Evolutionary conservation across 2,113 vertebrate species (phyloP).

Genomic region (Microcebus lehilahytsara): DNA sequence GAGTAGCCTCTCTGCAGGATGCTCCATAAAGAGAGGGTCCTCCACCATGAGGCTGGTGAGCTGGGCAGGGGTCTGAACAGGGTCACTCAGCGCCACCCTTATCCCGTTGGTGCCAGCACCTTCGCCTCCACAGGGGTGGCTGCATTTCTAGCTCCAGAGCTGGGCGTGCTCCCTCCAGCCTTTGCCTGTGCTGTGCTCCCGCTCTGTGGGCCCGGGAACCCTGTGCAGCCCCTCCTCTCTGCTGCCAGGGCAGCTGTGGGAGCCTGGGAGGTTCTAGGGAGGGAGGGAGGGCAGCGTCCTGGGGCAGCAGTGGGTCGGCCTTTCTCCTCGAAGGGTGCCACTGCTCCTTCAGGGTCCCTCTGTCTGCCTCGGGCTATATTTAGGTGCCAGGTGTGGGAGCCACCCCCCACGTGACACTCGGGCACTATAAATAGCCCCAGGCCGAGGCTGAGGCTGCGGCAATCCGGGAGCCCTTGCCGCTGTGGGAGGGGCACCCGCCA

Average conservation of each 20-base stretch:
- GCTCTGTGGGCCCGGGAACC: neutral
- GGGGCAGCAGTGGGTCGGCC: neutral
- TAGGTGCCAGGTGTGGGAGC: slow-evolving; percentile 70
- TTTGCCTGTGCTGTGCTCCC: too few species aligned
- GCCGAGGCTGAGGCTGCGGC: neutral
- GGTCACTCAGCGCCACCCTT: neutral
- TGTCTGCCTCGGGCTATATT: slow-evolving; percentile 46
- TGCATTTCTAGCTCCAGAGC: neutral
- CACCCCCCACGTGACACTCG: slow-evolving; percentile 48
- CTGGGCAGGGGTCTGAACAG: neutral
- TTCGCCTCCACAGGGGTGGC: fast-evolving
- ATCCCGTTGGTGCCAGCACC: too few species aligned
- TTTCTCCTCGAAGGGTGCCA: neutral
- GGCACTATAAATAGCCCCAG: slow-evolving; percentile 67
- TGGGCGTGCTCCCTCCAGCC: neutral
- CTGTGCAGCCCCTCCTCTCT: neutral
- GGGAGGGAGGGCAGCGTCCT: neutral
- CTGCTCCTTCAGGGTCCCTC: too few species aligned
- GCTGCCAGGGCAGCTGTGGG: neutral
- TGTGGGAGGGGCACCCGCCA: neutral
- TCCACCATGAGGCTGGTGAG: fast-evolving
- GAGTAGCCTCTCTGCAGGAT: neutral
- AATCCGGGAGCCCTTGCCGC: neutral
- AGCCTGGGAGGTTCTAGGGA: neutral
- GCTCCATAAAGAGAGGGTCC: neutral